Base-by-base conservation (phyloP, 2,888 invertebrate genomes). In the Andrena camellia region DNA sequence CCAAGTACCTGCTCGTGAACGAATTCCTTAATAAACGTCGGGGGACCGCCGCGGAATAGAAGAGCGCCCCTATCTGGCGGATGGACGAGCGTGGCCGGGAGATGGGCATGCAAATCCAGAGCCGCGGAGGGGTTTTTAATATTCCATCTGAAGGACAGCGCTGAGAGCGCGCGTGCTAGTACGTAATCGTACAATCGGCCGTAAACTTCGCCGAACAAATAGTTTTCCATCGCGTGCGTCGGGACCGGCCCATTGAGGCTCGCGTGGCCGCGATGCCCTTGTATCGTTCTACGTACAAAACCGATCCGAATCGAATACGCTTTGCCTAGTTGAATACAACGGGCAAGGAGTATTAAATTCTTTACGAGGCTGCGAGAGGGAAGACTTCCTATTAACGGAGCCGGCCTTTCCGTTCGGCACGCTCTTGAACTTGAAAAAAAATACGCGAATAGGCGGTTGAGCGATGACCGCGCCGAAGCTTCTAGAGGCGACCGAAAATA, bases 1-100 rank as follows among this genome's bases (percentile, higher is more conserved):
- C 79, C 79, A 83, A 83, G 75, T 80, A 79, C 54, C 83, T 57
- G 83, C 75, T 83, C 79, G 84, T 79, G 82, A 82, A 84, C 74
- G 67, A 82, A 79, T 84, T 83, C 67, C 66, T 52, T 60, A 79
- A 83, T 63, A 68, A 42, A 73, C 72, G 31, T 64, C 20, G 31
- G 8, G 70, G 48, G 23, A 57, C 57, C 48, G 31, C 63, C 31
- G 57, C 69, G 57, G 74, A 69, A 74, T 69, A 50, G 60, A 31
- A 64, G 31, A 29, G 60, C 26, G 52, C 63, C 52, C 52, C 62
- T n/a, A 57, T 23, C 57, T 26, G 54, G 52, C 48, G 54, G 63
- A 54, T 59, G 42, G 57, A 67, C 13, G 75, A 82, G 33, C 52
- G 52, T 35, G 52, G 6, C 54, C 23, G n/a, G 2, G 52, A n/a